Conservation (phyloP, 2,888 invertebrate genomes). For the Ectemnius lituratus region DNA sequence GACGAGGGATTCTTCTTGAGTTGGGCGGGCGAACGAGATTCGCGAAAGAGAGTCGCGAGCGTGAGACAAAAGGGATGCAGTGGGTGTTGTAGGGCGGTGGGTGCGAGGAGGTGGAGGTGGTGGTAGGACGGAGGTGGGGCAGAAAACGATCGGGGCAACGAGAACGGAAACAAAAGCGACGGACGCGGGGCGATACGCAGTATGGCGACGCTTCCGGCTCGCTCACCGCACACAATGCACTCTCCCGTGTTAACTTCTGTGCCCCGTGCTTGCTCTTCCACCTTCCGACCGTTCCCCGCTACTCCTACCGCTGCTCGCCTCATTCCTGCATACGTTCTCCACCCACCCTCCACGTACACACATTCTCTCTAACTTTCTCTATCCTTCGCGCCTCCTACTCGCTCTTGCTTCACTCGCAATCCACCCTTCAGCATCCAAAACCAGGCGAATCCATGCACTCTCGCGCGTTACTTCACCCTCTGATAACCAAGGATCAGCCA, state of each 20-base stretch:
- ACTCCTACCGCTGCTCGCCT: slow-evolving; percentile 17
- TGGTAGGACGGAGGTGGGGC: slow-evolving; percentile 28
- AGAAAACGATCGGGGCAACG: slow-evolving; percentile 66
- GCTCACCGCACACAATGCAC: slow-evolving; percentile 77
- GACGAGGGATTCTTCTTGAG: slow-evolving; percentile 7
- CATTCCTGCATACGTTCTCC: slow-evolving; percentile 40
- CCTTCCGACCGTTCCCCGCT: slow-evolving; percentile 22
- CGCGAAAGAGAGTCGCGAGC: slow-evolving; percentile 52
- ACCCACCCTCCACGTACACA: slow-evolving; percentile 31
- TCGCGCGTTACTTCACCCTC: slow-evolving; percentile 27
- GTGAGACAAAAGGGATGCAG: slow-evolving; percentile 57
- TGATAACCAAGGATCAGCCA: slow-evolving; percentile 33
- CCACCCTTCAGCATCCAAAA: slow-evolving; percentile 20
- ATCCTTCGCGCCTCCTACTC: no score
- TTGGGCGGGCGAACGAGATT: slow-evolving; percentile 25
- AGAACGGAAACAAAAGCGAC: slow-evolving; percentile 71
- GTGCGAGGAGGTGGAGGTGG: slow-evolving; percentile 17
- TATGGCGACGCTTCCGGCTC: slow-evolving; percentile 77
- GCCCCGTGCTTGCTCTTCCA: slow-evolving; percentile 49
- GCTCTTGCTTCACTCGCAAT: neutral
- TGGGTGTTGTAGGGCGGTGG: slow-evolving; percentile 7
- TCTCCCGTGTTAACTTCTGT: slow-evolving; percentile 73
- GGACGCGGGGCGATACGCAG: slow-evolving; percentile 71
- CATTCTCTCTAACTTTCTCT: slow-evolving; percentile 9
- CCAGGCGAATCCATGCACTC: slow-evolving; percentile 32